phyloP scores from a whole-genome alignment of 2,888 invertebrate genomes.

The Vanessa cardui region DNA sequence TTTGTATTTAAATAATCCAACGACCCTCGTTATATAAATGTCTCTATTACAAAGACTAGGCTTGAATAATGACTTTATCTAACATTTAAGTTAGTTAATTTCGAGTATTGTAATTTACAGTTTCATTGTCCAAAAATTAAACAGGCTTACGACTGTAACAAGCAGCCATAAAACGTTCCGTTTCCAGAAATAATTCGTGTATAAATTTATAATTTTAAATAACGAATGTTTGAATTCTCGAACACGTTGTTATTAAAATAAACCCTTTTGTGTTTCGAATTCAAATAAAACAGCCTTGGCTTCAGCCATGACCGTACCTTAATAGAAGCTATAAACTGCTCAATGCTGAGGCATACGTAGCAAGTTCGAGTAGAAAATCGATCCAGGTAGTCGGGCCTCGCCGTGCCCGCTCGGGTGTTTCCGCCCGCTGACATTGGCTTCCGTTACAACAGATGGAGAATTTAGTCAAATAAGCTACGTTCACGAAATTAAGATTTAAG shows the following conservation, averaged over 20 bases:
- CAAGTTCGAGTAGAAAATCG: slow-evolving; percentile 71
- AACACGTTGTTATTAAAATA: slow-evolving; percentile 30
- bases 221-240: slow-evolving; percentile 12
- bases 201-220: slow-evolving; percentile 17
- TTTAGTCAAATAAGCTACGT: slow-evolving; percentile 1
- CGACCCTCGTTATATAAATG: too few relatives aligned
- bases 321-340: slow-evolving; percentile 49
- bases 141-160: neutral
- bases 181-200: slow-evolving; percentile 1
- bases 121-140: neutral
- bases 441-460: slow-evolving; percentile 11
- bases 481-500: neutral
- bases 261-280: slow-evolving; percentile 28
- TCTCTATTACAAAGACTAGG: too few relatives aligned
- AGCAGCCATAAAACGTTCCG: neutral
- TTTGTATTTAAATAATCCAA: too few relatives aligned
- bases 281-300: slow-evolving; percentile 44
- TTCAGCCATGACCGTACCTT: slow-evolving; percentile 54
- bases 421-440: slow-evolving; percentile 24
- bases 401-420: slow-evolving; percentile 50
- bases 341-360: slow-evolving; percentile 53
- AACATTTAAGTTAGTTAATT: neutral
- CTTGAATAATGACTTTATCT: too few relatives aligned
- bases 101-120: neutral
- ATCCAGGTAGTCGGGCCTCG: slow-evolving; percentile 56